Base-by-base conservation (phyloP, 1,140 invertebrate species). In the Dufourea novaeangliae region DNA sequence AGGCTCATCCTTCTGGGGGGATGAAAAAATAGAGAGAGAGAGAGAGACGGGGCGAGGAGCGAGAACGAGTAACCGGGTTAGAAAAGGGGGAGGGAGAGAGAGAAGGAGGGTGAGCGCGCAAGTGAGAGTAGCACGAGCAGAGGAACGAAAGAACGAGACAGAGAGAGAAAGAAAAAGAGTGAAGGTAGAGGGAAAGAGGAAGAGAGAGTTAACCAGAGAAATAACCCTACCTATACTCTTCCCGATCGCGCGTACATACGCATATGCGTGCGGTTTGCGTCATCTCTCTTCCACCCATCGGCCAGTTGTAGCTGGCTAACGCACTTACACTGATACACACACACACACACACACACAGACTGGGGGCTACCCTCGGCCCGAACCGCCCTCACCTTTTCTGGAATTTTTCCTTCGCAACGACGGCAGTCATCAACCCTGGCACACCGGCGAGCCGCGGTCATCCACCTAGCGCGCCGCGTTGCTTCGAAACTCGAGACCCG, bases 1-100 rank as follows among this genome's bases (percentile, higher is more conserved):
- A 80, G 83, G 86, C 84, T 91, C 88, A 90, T 91, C 87, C 88
- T 89, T 84, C 87, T 87, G 80, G 85, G 78, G n/a, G 83, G 80
- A 88, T 85, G 79, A 86, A 86, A 82, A 79, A 86, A 83, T 71
- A 80, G 76, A 86, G 75, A 78, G 75, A 86, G 73, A 66, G 37
- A 67, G 63, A 86, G 73, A 54, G 52, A 67, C 56, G 44, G 50
- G 25, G 69, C 41, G 81, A 57, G n/a, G 34, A 63, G 73, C n/a
- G 63, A 63, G 70, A 32, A 44, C 14, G 69, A 17, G 56, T 50
- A 54, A 37, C 12, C 25, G 46, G 46, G 37, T 63, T 1, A 0
- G 17, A 20, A 20, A 41, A 56, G 41, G 68, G 67, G 57, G 25
- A 62, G 68, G 74, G 54, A 46, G 68, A 69, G 22, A 27, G 34